A percentile compares a stretch with the other conserved stretches of the same genome.
phyloP scores from a whole-genome alignment of 2,113 vertebrate species.

The Poeciliopsis retropinna region DNA sequence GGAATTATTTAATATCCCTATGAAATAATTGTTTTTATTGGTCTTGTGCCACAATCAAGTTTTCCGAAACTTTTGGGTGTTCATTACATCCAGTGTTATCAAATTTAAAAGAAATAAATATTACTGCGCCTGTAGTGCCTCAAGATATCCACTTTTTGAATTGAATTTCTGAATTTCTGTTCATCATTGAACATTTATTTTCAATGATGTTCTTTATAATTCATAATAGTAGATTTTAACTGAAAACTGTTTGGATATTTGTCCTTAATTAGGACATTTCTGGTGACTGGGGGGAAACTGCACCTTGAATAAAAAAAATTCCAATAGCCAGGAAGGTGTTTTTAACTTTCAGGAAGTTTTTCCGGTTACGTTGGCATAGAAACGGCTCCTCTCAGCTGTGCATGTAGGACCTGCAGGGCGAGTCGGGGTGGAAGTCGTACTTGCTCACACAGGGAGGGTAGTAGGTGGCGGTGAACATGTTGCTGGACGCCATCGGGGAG shows the following conservation, averaged over 20 bases:
- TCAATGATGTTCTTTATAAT: too few species aligned
- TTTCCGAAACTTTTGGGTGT: too few species aligned
- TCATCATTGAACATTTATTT: too few species aligned
- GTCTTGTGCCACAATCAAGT: too few species aligned
- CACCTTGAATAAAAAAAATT: not conserved
- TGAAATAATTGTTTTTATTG: too few species aligned
- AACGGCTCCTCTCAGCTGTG: slow-evolving; percentile 86
- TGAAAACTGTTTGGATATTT: not conserved
- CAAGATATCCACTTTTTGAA: too few species aligned
- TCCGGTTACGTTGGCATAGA: not conserved
- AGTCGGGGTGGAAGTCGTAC: slow-evolving; percentile 90
- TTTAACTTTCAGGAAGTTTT: slow-evolving; percentile 5
- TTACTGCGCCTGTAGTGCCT: too few species aligned
- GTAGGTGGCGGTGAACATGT: slow-evolving; percentile 95
- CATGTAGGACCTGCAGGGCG: slow-evolving; percentile 93
- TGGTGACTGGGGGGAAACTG: not conserved
- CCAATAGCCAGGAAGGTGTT: not conserved
- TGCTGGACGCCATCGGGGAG: slow-evolving; percentile 87
- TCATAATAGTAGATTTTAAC: too few species aligned
- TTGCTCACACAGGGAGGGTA: slow-evolving; percentile 92
- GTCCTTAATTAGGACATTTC: not conserved
- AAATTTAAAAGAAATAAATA: too few species aligned
- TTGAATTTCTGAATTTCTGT: too few species aligned
- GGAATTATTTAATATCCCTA: too few species aligned
- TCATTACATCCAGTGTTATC: too few species aligned